Evolutionary conservation across 2,888 invertebrate species (phyloP), one percentile per base, ranked within the genome.

Genomic region (Platycheirus rosarum): DNA sequence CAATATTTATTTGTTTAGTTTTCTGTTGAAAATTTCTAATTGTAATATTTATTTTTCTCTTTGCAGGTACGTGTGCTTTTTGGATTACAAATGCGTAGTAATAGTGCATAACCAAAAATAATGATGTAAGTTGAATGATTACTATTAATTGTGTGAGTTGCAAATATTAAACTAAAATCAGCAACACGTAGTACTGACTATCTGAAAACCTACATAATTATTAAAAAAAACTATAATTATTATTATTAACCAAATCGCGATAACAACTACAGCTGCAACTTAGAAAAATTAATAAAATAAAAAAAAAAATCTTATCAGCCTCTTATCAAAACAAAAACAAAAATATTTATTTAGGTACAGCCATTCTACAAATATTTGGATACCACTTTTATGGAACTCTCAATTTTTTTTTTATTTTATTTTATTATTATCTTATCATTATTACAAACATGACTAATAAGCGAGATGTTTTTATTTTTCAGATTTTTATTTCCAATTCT

Each of bases 41-140:
- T 37, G 7, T 32, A 37, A 14, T 16, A 29, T 29, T 49, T 20
- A 18, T 44, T 42, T 29, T 55, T 66, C 16, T 77, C 32, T 32
- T 82, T 82, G 14, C 68, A 82, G 82, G 82, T 82, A 82, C 82
- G 82, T 82, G 82, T 77, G 71, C 71, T 71, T 73, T 77, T 82
- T 77, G 82, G 82, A 82, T 82, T 66, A 82, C 77, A 62, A 82
- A 77, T 82, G 82, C 82, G 77, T 82, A 77, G 62, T 77, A 49
- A 62, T 82, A 68, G 62, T 77, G 82, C 77, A 71, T 71, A 82
- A 62, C 71, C 77, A 77, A 73, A 77, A 77, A 82, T 71, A 71
- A 77, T 82, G 77, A 82, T 82, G 82, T 82, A 82, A 82, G 82
- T 82, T 51, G 37, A 77, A 66, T 71, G 44, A 68, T 63, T 14